Evolutionary conservation across 1,140 invertebrate genomes (phyloP), one percentile per base, ranked within the genome.

Genomic region (Trichoplusia ni): DNA sequence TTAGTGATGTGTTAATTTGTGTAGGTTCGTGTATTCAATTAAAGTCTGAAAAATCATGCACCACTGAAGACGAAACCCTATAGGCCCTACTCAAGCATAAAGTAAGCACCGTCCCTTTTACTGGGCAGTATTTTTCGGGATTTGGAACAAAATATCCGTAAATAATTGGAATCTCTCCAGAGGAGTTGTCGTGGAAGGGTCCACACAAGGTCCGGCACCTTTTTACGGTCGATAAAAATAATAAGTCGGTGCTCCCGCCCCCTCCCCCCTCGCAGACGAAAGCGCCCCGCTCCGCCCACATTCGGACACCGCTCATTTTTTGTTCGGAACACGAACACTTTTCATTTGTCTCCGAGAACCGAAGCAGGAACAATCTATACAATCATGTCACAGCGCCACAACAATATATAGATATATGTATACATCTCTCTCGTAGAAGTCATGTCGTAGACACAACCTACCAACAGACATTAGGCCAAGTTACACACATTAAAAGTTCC

Each of bases 251-350:
- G 40, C 61, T 54, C 56, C 71, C 31, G 37, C 51, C 37, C 54
- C 54, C 31, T 33, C 64, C 44, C 61, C 44, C 60, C 54, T 23
- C 64, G 38, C 66, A 42, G 38, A 51, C 64, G 68, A 47, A 70
- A 67, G 38, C 35, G 53, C 29, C 58, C 66, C 37, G 63, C 44
- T 58, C 69, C 73, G 66, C 67, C 71, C 78, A 71, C 64, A 62
- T 65, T 66, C 81, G 84, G 82, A 90, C 85, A 86, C 80, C 81
- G 89, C 90, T 91, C 87, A 91, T 91, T 91, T 91, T 91, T 91
- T 85, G 84, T 84, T 69, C 51, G 81, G 81, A 64, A 71, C 73
- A 73, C 73, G 81, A 64, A 71, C 73, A 73, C 73, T 86, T 90
- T 90, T 82, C 85, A 91, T 91, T 90, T 84, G 59, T 68, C 61